Conservation (phyloP, 2,113 vertebrate species). For the Sarotherodon lohbergeri region DNA sequence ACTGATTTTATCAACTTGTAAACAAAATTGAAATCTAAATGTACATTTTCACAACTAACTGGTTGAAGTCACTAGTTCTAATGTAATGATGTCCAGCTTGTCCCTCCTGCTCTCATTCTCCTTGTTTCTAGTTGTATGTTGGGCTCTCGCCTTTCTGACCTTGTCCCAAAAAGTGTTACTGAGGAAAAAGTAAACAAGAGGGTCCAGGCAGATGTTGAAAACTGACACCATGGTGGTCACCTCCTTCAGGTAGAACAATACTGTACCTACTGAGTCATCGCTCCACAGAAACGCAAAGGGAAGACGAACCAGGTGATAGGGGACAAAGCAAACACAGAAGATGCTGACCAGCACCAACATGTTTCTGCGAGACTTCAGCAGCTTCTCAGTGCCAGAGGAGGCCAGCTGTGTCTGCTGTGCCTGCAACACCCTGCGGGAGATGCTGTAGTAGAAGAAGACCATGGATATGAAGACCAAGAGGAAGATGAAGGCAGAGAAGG, state of each 20-base stretch:
- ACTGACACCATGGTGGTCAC: neutral
- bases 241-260: neutral
- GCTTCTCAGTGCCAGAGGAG: neutral
- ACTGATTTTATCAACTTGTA: neutral
- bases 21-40: neutral
- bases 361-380: neutral
- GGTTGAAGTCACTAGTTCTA: neutral
- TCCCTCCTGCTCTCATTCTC: neutral
- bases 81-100: neutral
- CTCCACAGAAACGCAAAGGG: neutral
- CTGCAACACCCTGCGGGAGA: neutral
- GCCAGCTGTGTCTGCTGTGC: neutral
- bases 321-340: neutral
- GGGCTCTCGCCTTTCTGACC: neutral
- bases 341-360: neutral
- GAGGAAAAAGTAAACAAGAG: neutral
- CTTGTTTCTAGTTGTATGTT: rapidly evolving
- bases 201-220: neutral
- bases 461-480: neutral
- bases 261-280: neutral
- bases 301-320: neutral
- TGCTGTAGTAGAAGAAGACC: neutral
- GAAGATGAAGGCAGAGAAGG: neutral
- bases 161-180: rapidly evolving
- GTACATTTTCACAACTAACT: neutral